Evolutionary conservation across 1,140 invertebrate genomes (phyloP), one percentile per base, ranked within the genome.

Genomic region (Psix sp.): DNA sequence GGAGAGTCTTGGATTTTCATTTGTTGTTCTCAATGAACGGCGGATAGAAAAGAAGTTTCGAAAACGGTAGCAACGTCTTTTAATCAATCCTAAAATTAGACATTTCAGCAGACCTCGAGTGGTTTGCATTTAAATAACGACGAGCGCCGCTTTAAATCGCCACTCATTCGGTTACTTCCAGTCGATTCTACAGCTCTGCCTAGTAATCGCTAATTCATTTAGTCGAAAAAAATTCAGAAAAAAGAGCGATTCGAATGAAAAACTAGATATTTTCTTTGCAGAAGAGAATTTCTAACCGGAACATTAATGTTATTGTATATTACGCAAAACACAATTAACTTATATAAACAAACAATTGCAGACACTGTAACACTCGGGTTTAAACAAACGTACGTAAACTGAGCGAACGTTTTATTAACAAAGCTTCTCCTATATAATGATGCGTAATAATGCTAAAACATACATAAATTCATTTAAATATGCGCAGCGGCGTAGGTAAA

Each of bases 91-190:
- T 9, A n/a, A 45, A 72, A 63, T 72, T 70, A 54, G 48, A 59
- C 54, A 48, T 60, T 63, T 42, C 51, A 42, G 13, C 3, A 18
- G 42, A 24, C 35, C 16, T 20, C 48, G 21, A 49, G 26, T 38
- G 51, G 51, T 71, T 71, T 71, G 57, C 49, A 57, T 71, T 71
- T 71, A 54, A 63, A 72, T 62, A 62, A 62, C 42, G 46, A 40
- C 45, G 33, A 48, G n/a, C n/a, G n/a, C 16, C 9, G 10, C n/a
- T 45, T 29, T 13, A 24, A 68, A 39, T 54, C 56, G 33, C 31
- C 6, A 24, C 35, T 70, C n/a, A 24, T 52, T 70, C 56, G 29
- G 39, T 45, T 60, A 39, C 31, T 45, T 40, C 29, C 40, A 54
- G 15, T 54, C 49, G 18, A 57, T 43, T 54, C 20, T 52, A 24